Evolutionary conservation across 2,113 vertebrate species (phyloP).

Genomic region (Chaenogobius annularis): DNA sequence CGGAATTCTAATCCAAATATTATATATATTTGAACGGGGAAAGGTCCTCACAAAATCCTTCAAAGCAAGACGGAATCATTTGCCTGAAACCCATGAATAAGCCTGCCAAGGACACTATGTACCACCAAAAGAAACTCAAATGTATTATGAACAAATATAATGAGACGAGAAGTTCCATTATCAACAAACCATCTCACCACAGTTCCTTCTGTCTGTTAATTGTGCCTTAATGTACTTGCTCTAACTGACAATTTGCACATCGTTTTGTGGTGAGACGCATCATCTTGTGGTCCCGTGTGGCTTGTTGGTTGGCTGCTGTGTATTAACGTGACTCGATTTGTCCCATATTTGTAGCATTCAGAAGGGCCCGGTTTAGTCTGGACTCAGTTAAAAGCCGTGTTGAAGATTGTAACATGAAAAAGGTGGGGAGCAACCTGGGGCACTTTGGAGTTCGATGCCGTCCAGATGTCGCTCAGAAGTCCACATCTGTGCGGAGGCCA

Average conservation of each 20-base stretch:
- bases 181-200: too few species aligned
- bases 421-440: slow-evolving; percentile 7
- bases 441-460: not conserved
- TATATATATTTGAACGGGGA: too few species aligned
- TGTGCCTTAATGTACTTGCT: not conserved
- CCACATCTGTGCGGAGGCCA: not conserved
- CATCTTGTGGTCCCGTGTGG: not conserved
- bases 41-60: too few species aligned
- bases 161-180: too few species aligned
- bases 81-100: too few species aligned
- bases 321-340: not conserved
- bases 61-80: too few species aligned
- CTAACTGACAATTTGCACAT: not conserved
- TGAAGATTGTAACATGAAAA: slow-evolving; percentile 7
- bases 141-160: not conserved
- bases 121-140: too few species aligned
- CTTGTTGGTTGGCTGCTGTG: not conserved
- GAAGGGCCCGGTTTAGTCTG: not conserved
- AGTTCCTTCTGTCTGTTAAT: not conserved
- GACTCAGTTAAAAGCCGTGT: slow-evolving; percentile 2
- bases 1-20: too few species aligned
- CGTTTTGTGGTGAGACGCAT: not conserved
- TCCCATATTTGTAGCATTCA: not conserved
- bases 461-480: slow-evolving; percentile 9
- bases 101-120: too few species aligned